Base-by-base conservation (phyloP, 2,113 vertebrate genomes). In the Toxotes chatareus region DNA sequence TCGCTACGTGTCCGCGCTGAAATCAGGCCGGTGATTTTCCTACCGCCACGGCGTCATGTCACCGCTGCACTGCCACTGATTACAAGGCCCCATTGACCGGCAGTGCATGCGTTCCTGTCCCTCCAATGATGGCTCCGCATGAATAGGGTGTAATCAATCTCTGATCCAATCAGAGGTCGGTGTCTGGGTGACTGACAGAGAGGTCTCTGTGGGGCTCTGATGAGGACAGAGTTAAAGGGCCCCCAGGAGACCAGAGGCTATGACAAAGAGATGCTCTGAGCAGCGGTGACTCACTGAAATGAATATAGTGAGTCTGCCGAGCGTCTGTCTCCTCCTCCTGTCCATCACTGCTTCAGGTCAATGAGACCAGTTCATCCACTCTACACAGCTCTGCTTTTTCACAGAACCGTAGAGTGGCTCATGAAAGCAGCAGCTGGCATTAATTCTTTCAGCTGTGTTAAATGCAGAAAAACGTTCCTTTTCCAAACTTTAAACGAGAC, bases 81-180 rank as follows among this genome's bases (percentile, higher is more conserved):
- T 96, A 96, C 94, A 91, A 94, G 95, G 93, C 95, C 90, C 92
- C 91, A 94, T 94, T 96, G 95, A 95, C 95, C 94, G 87, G 71
- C 31, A 36, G 93, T 93, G 94, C 93, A 85, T 92, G 92, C 89
- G 87, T 88, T 60, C 61, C 86, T 83, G 56, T 79, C 93, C 92
- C 92, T 88, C 94, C 93, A 93, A 94, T 84, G 87, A 79, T 27
- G 74, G 87, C 84, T 84, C 90, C 66, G 69, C 88, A 74, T 95
- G 94, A 96, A 96, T 95, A 88, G 91, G 84, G 90, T 88, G 91
- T 93, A 95, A 96, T 96, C 95, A 96, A 93, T 96, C 94, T 95
- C 83, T 95, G 94, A 96, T 95, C 96, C 96, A 96, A 96, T 96
- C 96, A 95, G 93, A 94, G 94, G 89, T 82, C 88, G 88, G 88